A percentile compares a stretch with the other conserved stretches of the same genome.
Conservation (phyloP, 2,797 vertebrate genomes). For the Argyrosomus regius region DNA sequence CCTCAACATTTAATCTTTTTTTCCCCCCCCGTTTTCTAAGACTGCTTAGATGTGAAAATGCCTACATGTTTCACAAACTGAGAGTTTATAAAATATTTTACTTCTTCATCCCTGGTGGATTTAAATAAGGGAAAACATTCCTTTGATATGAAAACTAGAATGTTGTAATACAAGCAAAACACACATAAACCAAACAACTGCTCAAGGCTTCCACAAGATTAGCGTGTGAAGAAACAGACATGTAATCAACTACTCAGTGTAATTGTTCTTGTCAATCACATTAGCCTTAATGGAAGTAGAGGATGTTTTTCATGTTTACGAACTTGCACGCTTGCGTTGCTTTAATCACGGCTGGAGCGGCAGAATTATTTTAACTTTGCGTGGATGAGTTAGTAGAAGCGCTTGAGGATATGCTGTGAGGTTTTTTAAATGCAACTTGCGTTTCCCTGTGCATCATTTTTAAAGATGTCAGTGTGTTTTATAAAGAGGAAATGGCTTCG, state of each 20-base stretch:
- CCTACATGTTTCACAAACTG: slow-evolving; percentile 43
- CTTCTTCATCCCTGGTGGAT: slow-evolving; percentile 38
- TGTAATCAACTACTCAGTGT: slow-evolving; percentile 34
- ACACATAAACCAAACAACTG: slow-evolving; percentile 48
- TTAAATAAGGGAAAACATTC: slow-evolving; percentile 37
- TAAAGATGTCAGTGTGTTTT: slow-evolving; percentile 21
- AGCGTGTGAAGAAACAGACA: slow-evolving; percentile 41
- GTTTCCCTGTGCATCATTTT: slow-evolving; percentile 29
- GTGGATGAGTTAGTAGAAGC: slow-evolving; percentile 10
- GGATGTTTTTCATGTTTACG: slow-evolving; percentile 15
- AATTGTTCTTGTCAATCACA: slow-evolving; percentile 49
- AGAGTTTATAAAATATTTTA: slow-evolving; percentile 31
- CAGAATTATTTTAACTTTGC: slow-evolving; percentile 34
- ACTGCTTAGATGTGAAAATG: slow-evolving; percentile 13
- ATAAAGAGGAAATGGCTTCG: slow-evolving; percentile 35
- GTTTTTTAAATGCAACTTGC: slow-evolving; percentile 38
- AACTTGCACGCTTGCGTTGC: slow-evolving; percentile 4
- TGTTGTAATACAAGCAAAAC: slow-evolving; percentile 68
- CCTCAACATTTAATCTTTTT: background rate
- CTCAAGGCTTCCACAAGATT: slow-evolving; percentile 39
- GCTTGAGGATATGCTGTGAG: slow-evolving; percentile 21
- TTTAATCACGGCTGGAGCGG: slow-evolving; percentile 30
- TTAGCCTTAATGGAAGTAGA: slow-evolving; percentile 14
- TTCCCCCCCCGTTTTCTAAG: background rate
- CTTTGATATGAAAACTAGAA: slow-evolving; percentile 64